Evolutionary conservation across 2,797 vertebrate species (phyloP), one percentile per base, ranked within the genome.

Genomic region (Geotrypetes seraphini): DNA sequence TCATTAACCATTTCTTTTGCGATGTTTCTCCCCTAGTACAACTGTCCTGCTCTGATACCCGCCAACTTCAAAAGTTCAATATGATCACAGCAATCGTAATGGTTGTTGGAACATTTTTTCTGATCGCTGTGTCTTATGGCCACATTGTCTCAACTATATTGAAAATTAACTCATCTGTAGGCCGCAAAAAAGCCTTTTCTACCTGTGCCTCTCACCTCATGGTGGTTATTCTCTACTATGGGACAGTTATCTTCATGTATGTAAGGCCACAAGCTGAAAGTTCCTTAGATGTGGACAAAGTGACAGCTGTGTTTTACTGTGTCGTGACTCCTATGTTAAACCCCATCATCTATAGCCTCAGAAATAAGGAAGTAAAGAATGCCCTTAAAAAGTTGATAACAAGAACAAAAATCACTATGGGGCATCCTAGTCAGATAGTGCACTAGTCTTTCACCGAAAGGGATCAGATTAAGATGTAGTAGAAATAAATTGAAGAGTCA

Each of bases 141-240:
- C 31, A 34, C 15, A 34, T 45, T 12, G n/a, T 45, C n/a, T 16
- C 23, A 4, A 37, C 42, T 7, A 45, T 45, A 5, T 25, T 45
- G 5, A 37, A 14, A 22, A 45, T 45, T 28, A 42, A 33, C 11
- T 45, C 42, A 15, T 45, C 42, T 3, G 22, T 45, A 27, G 42
- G 42, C 10, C 34, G 42, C 3, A 41, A 44, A 17, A 44, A 44
- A 31, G 41, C 41, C 31, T 44, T 44, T 31, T 44, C 41, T 10
- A 45, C 42, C 13, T 45, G 42, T 22, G 42, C 24, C 2, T 45
- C 42, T 19, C 42, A 45, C 15, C 31, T 45, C 10, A 19, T 14
- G 7, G 42, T 45, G 22, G 42, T 45, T 32, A 42, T 42, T n/a
- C 45, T 45, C 32, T 45, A 45, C 37, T 45, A 45, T 45, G 28